Evolutionary conservation across 2,888 invertebrate genomes (phyloP), one percentile per base, ranked within the genome.

Genomic region (Rhimphoctona megacephalus): DNA sequence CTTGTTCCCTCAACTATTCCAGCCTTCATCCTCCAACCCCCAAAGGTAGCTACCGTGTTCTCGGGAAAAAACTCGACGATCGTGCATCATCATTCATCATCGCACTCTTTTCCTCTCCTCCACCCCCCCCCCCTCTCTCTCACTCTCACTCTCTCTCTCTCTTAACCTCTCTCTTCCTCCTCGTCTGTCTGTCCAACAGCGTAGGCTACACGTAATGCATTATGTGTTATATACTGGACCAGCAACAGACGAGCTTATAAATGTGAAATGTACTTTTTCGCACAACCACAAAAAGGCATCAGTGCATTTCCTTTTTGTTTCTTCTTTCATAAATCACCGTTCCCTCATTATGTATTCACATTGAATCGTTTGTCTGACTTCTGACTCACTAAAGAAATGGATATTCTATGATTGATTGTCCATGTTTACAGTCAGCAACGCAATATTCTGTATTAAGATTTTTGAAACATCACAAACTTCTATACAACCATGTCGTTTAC

Each of bases 81-180:
- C 86, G 81, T 82, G 84, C 81, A 87, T 87, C 86, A 87, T 87
- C 86, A 84, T 87, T 87, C 84, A 82, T 87, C 86, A 84, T 84
- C 54, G 66, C 69, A 43, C 69, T 81, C 61, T 81, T 77, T 67
- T 46, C 66, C 76, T 73, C 81, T 52, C 76, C 72, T 76, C 83
- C 72, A 43, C 64, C 74, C 66, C 67, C 52, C 43, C n/a, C 61
- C 76, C 73, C 76, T 49, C 43, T 61, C 76, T 77, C 81, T 52
- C 76, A 72, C 77, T 85, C 72, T 61, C 64, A 76, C 49, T 81
- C 57, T 80, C 76, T 49, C 8, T 33, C 67, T 69, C 72, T 30
- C 69, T 81, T 73, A 14, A 1, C 33, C 74, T 64, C 78, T 39
- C 64, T 39, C 74, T 80, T 78, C 39, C 66, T 76, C 67, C 79